Base-by-base conservation (phyloP, 2,113 vertebrate genomes). In the Gopherus flavomarginatus region DNA sequence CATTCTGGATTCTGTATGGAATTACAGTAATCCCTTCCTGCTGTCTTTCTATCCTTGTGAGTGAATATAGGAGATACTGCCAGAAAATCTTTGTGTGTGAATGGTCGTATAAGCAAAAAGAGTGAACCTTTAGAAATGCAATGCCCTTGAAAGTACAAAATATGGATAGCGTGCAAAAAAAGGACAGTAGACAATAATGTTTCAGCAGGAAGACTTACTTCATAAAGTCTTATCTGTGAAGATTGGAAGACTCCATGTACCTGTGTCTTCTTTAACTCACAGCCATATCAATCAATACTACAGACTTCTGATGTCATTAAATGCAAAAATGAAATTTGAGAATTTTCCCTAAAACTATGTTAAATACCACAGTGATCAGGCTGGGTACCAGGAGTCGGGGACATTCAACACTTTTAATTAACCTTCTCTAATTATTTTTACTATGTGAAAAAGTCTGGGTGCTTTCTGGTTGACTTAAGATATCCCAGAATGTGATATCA, bases 401-500 rank as follows among this genome's bases (percentile, higher is more conserved):
- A 13, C 2, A 1, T 85, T 90, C 83, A 3, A 3, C 6, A 79
- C 14, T 11, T 85, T 19, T 59, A 90, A 54, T 57, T 54, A 50
- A 69, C 35, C 31, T 69, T 65, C 35, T 69, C 31, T 19, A 69
- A n/a, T 69, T 69, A 35, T 69, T 69, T 54, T 69, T 69, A n/a
- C 14, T 57, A 26, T 52, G 29, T 69, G 78, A 90, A 75, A 86
- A 42, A 65, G 80, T 21, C 52, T 81, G 38, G 24, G 21, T 81
- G 50, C n/a, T 81, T 81, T 35, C 50, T 42, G 35, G 22, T 44
- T 77, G 21, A 9, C 38, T 77, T 24, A 27, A 77, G 22, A 44
- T 42, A 42, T 44, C 17, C 31, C 62, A 69, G 72, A 24, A 24
- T 72, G 65, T 42, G n/a, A 42, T 6, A 0, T 13, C 90, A 0